Percentiles rank a stretch among this genome's conserved stretches.
Conservation (phyloP, 2,888 invertebrate species). For the Hydrotaea diabolus region DNA sequence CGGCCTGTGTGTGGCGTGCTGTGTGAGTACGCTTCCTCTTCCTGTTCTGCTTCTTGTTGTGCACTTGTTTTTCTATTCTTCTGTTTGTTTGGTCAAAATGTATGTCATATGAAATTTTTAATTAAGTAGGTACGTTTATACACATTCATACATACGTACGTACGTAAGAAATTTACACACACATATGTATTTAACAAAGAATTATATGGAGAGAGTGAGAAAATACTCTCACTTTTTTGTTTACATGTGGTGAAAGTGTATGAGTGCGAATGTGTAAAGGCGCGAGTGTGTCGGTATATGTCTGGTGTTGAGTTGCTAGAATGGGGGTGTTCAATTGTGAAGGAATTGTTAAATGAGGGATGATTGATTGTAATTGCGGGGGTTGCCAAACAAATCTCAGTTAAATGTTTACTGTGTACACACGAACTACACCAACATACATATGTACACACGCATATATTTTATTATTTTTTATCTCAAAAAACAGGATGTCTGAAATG, state of each 20-base stretch:
- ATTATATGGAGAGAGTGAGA: constrained; percentile 11
- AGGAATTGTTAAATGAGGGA: background rate
- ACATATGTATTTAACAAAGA: background rate
- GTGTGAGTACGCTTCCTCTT: constrained; percentile 22
- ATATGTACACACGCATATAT: too few relatives aligned
- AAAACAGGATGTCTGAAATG: too few relatives aligned
- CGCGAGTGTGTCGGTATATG: background rate
- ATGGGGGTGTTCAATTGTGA: background rate
- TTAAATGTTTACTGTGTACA: background rate
- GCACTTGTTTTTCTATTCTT: constrained; percentile 20
- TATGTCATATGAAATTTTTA: constrained; percentile 54
- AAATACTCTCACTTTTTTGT: constrained; percentile 23
- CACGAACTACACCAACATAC: background rate
- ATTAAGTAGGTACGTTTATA: constrained; percentile 11
- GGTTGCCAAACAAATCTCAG: background rate
- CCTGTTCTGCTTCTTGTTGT: background rate
- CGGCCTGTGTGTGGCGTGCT: constrained; percentile 19
- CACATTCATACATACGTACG: background rate
- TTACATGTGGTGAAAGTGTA: constrained; percentile 18
- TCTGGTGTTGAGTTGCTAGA: background rate
- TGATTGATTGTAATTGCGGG: background rate
- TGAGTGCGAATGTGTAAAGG: background rate
- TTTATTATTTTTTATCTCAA: too few relatives aligned
- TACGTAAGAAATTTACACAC: too few relatives aligned
- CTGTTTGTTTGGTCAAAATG: constrained; percentile 34